These are phyloP conservation scores for Pseudomyrmex dendroicus DNA, from an alignment of 1,140 invertebrate species.

Conservation along the genomic window DNA sequence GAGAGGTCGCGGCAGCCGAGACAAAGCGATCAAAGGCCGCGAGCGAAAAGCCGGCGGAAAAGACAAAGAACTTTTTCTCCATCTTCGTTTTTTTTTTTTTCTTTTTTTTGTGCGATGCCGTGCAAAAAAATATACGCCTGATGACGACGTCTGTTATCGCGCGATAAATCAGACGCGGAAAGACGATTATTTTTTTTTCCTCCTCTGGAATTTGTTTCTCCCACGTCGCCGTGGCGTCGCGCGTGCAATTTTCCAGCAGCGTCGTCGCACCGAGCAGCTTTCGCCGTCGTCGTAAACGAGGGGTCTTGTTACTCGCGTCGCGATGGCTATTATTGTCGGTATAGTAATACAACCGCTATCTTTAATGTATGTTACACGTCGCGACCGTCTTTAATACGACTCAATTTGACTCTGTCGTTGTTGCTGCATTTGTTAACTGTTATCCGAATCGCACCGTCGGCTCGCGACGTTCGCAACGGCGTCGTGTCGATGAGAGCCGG, in stretches of 20 bases:
- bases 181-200: background rate
- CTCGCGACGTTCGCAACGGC: background rate
- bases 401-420: background rate
- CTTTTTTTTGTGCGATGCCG: background rate
- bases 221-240: background rate
- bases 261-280: background rate
- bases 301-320: background rate
- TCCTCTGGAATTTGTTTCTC: background rate
- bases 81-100: background rate
- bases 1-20: background rate
- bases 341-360: slow-evolving; percentile 29
- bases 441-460: slow-evolving; percentile 10
- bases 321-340: slow-evolving; percentile 30
- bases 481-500: slow-evolving; percentile 3
- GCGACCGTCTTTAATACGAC: too few species aligned
- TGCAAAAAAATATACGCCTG: slow-evolving; percentile 12
- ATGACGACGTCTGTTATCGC: background rate
- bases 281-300: background rate
- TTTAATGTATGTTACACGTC: background rate
- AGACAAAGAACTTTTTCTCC: too few species aligned
- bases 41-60: background rate
- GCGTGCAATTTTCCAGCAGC: background rate
- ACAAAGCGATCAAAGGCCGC: background rate
- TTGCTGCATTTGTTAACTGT: slow-evolving; percentile 40
- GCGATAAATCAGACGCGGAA: background rate